phyloP scores from a whole-genome alignment of 2,888 invertebrate genomes.

The Drosophila suboccidentalis region DNA sequence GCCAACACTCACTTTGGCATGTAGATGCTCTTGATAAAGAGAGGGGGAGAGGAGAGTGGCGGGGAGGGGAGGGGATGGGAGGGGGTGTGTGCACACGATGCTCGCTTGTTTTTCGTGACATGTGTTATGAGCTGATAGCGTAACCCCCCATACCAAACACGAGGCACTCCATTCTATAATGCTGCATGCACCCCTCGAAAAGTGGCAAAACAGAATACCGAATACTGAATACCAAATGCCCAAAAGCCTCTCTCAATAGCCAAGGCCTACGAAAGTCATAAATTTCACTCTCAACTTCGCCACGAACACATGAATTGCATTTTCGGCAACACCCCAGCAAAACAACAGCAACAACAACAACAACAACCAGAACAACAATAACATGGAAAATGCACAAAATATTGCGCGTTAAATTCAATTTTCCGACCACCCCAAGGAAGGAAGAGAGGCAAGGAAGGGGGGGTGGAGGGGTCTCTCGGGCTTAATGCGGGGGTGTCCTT shows the following conservation, averaged over 20 bases:
- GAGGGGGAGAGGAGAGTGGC: not conserved
- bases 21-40: conserved; percentile 31
- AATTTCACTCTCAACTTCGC: conserved; percentile 64
- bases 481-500: conserved; percentile 55
- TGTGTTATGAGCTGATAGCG: conserved; percentile 77
- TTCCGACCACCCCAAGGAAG: conserved; percentile 65
- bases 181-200: conserved; percentile 43
- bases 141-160: conserved; percentile 53
- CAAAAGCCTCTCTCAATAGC: conserved; percentile 47
- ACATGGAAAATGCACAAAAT: conserved; percentile 80
- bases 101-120: conserved; percentile 74
- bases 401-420: conserved; percentile 85
- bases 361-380: conserved; percentile 37
- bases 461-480: conserved; percentile 22
- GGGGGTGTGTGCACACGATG: conserved; percentile 4
- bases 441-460: not conserved
- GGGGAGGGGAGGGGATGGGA: not conserved
- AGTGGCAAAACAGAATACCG: conserved; percentile 27
- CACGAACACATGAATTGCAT: conserved; percentile 78
- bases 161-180: not conserved
- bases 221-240: conserved; percentile 20
- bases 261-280: conserved; percentile 64
- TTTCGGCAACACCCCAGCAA: conserved; percentile 63
- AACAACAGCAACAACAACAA: conserved; percentile 19
- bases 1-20: conserved; percentile 56